A percentile compares a stretch with the other conserved stretches of the same genome.
Conservation (phyloP, 2,113 vertebrate genomes). For the Triplophysa dalaica region DNA sequence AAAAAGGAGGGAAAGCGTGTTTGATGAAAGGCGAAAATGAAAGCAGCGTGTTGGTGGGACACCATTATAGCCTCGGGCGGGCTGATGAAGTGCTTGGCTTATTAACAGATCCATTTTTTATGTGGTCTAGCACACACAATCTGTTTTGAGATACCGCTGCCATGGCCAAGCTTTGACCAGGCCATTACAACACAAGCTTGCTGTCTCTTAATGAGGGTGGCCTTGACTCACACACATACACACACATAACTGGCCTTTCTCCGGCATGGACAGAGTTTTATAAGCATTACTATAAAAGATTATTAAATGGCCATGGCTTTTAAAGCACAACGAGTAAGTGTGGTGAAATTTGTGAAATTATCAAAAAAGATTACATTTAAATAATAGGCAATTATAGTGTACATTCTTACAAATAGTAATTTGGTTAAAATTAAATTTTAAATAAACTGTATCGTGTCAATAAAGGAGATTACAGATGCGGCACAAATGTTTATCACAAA, state of each 20-base stretch:
- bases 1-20: conserved; percentile 44
- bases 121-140: conserved; percentile 46
- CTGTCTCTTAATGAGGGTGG: conserved; percentile 54
- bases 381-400: not conserved
- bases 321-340: not conserved
- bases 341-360: not conserved
- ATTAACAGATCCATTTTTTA: conserved; percentile 56
- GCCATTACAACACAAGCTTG: conserved; percentile 35
- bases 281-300: not conserved
- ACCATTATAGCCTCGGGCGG: conserved; percentile 52
- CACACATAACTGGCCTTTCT: conserved; percentile 7
- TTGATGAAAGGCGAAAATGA: conserved; percentile 53
- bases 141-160: conserved; percentile 47
- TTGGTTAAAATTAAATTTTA: not conserved
- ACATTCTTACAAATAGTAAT: no score
- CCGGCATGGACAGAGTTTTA: not conserved
- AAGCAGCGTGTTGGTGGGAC: conserved; percentile 44
- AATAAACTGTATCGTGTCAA: not conserved
- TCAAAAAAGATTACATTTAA: not conserved
- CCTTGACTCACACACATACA: not conserved
- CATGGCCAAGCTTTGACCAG: conserved; percentile 43
- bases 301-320: not conserved
- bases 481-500: no score
- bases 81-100: conserved; percentile 55
- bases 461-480: no score